phyloP scores from a whole-genome alignment of 2,888 invertebrate species.

The Thymelicus lineola region DNA sequence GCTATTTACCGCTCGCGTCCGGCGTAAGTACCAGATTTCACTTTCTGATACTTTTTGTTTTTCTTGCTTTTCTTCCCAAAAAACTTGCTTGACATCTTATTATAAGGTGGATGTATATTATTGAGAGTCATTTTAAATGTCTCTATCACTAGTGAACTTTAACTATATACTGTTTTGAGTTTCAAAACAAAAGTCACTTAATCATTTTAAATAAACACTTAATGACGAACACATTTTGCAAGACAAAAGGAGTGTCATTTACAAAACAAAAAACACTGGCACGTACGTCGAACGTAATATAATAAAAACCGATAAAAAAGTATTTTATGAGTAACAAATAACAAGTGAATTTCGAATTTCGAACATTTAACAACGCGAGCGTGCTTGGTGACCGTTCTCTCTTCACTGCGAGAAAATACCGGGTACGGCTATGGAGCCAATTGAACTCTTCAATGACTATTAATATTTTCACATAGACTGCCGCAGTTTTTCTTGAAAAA shows the following conservation, averaged over 20 bases:
- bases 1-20: slow-evolving; percentile 72
- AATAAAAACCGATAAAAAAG: slow-evolving; percentile 32
- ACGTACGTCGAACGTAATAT: slow-evolving; percentile 39
- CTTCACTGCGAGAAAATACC: slow-evolving; percentile 67
- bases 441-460: slow-evolving; percentile 47
- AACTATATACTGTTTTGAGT: slow-evolving; percentile 20
- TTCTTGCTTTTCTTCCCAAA: slow-evolving; percentile 79
- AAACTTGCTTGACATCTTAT: slow-evolving; percentile 68
- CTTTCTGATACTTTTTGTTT: slow-evolving; percentile 66
- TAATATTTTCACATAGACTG: slow-evolving; percentile 45
- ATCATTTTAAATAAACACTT: slow-evolving; percentile 30
- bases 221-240: slow-evolving; percentile 45
- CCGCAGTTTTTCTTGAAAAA: slow-evolving; percentile 8
- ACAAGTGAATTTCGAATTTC: slow-evolving; percentile 36
- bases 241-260: slow-evolving; percentile 45
- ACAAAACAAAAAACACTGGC: slow-evolving; percentile 33
- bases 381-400: slow-evolving; percentile 57
- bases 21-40: slow-evolving; percentile 69
- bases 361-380: slow-evolving; percentile 50
- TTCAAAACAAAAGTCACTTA: slow-evolving; percentile 37
- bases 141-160: background rate
- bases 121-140: slow-evolving; percentile 65
- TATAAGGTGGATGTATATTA: slow-evolving; percentile 65
- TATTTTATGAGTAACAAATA: background rate
- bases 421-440: slow-evolving; percentile 63